These are phyloP conservation scores for Tenthredo livida DNA, from an alignment of 2,888 invertebrate species.

Conservation along the genomic window DNA sequence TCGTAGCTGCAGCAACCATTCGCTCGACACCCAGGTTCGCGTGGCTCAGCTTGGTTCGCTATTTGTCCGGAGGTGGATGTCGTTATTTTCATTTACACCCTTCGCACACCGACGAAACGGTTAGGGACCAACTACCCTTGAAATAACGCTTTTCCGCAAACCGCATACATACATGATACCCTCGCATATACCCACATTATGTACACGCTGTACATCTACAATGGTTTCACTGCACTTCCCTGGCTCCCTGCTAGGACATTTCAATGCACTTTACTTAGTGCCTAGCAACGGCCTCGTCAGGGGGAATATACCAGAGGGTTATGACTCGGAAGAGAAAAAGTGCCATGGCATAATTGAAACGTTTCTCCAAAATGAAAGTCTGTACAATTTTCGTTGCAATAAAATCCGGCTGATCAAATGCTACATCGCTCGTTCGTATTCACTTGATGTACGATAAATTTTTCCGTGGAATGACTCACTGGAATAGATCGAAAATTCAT, in stretches of 20 bases:
- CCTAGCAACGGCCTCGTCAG: conserved; percentile 21
- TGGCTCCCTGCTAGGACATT: conserved; percentile 17
- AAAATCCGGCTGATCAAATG: conserved; percentile 13
- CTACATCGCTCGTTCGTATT: not conserved
- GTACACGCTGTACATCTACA: not conserved
- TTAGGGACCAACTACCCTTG: conserved; percentile 60
- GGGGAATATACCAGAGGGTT: conserved; percentile 36
- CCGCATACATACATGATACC: not conserved
- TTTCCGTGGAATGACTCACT: not conserved
- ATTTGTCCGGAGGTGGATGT: conserved; percentile 44
- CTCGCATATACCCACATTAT: not conserved
- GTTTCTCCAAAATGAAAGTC: conserved; percentile 20
- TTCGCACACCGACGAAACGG: conserved; percentile 44
- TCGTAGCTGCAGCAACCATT: conserved; percentile 36
- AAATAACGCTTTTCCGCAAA: conserved; percentile 58
- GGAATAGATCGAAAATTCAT: not conserved
- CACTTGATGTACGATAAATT: not conserved
- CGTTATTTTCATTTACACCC: conserved; percentile 51
- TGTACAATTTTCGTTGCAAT: not conserved
- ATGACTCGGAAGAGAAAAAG: conserved; percentile 46
- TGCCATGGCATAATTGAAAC: conserved; percentile 33
- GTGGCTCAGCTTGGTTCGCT: conserved; percentile 31
- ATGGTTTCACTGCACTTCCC: not conserved
- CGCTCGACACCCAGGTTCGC: conserved; percentile 30
- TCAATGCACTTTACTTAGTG: conserved; percentile 39